phyloP scores from a whole-genome alignment of 2,113 vertebrate species.

The Stegostoma tigrinum region DNA sequence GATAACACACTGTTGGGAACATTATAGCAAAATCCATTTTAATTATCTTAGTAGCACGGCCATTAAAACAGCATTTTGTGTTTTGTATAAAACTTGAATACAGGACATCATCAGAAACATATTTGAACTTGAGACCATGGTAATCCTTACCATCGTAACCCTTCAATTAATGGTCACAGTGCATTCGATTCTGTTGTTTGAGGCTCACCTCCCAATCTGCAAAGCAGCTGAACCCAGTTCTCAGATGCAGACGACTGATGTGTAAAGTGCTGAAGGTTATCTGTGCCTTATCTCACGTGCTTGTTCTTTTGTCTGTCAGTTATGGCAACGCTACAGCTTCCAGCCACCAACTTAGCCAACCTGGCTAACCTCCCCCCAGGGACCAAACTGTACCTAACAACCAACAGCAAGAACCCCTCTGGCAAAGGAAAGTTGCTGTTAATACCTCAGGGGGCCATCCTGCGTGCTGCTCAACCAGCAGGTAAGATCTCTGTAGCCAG shows the following conservation, averaged over 20 bases:
- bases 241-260: neutral
- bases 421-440: constrained; percentile 96
- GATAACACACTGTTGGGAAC: neutral
- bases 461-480: constrained; percentile 77
- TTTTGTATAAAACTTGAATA: neutral
- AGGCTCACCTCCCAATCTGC: too few relatives aligned
- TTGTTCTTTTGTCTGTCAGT: constrained; percentile 57
- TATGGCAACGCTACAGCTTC: constrained; percentile 93
- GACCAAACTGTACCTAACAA: constrained; percentile 96
- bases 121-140: neutral
- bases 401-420: constrained; percentile 94
- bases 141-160: neutral
- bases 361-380: constrained; percentile 91
- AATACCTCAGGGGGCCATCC: constrained; percentile 93
- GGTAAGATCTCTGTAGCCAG: constrained; percentile 51
- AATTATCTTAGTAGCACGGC: neutral
- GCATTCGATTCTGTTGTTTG: neutral
- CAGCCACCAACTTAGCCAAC: constrained; percentile 92
- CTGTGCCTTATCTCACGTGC: neutral
- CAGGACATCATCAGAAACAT: neutral
- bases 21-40: neutral
- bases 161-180: neutral
- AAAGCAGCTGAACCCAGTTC: neutral
- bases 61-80: neutral
- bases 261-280: neutral